A percentile compares a stretch with the other conserved stretches of the same genome.
Conservation (phyloP, 2,113 vertebrate species). For the Onychostruthus taczanowskii region DNA sequence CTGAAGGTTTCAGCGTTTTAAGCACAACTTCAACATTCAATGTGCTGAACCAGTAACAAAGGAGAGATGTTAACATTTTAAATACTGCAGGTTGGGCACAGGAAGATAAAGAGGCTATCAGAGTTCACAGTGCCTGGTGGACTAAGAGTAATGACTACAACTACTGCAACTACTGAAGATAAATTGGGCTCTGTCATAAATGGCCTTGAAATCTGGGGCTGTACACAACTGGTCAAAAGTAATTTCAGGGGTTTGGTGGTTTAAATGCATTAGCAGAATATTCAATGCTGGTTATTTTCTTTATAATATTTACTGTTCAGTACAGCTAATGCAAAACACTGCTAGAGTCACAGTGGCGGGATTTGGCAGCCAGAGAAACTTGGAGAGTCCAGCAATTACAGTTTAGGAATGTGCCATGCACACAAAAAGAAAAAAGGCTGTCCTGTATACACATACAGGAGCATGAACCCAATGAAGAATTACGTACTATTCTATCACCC, state of each 20-base stretch:
- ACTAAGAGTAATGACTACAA: background rate
- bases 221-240: background rate
- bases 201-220: background rate
- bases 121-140: background rate
- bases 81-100: background rate
- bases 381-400: background rate
- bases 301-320: conserved; percentile 59
- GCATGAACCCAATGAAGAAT: background rate
- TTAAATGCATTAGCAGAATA: conserved; percentile 33
- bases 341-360: conserved; percentile 19
- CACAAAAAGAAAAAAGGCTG: conserved; percentile 1
- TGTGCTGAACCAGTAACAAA: background rate
- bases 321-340: conserved; percentile 62
- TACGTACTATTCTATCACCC: background rate
- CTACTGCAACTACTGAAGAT: background rate
- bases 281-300: conserved; percentile 29
- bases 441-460: background rate
- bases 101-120: conserved; percentile 20
- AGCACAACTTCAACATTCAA: background rate
- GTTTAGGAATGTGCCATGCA: conserved; percentile 44
- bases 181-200: background rate
- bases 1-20: background rate
- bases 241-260: conserved; percentile 40
- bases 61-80: background rate
- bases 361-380: conserved; percentile 39